Conservation (phyloP, 2,888 invertebrate species). For the Ophraella communa region DNA sequence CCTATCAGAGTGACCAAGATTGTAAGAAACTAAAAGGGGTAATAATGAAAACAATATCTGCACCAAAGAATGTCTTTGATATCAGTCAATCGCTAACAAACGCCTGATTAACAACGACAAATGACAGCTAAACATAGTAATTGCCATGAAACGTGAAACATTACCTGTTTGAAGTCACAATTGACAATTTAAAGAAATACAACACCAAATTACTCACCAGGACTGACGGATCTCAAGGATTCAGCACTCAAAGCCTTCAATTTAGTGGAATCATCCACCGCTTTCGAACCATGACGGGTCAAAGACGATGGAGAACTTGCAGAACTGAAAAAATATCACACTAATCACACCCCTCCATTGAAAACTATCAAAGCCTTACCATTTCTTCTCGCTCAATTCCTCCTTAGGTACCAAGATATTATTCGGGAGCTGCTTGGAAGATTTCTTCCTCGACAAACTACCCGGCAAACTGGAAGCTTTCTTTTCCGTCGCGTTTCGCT, state of each 20-base stretch:
- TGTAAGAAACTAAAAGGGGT: no score
- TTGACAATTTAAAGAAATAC: no score
- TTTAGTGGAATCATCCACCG: constrained; percentile 57
- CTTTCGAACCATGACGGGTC: constrained; percentile 54
- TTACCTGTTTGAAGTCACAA: no score
- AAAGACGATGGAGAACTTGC: constrained; percentile 65
- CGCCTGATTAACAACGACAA: no score
- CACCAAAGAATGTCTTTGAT: no score
- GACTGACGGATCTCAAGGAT: constrained; percentile 86
- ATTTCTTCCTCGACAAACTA: constrained; percentile 70
- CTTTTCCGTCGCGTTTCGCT: constrained; percentile 52
- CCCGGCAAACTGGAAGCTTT: constrained; percentile 56
- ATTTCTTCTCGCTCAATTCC: constrained; percentile 13
- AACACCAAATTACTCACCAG: constrained; percentile 63
- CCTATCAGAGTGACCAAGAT: no score
- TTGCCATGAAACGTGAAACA: no score
- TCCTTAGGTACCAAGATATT: constrained; percentile 11
- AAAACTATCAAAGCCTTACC: constrained; percentile 5
- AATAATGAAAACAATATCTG: no score
- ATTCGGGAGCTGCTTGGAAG: constrained; percentile 51
- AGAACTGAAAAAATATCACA: constrained; percentile 56
- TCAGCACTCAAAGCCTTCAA: constrained; percentile 86
- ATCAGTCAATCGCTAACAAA: no score
- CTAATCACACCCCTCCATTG: not conserved
- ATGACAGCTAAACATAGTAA: no score